Base-by-base conservation (phyloP, 2,797 vertebrate genomes). In the Sciurus vulgaris region DNA sequence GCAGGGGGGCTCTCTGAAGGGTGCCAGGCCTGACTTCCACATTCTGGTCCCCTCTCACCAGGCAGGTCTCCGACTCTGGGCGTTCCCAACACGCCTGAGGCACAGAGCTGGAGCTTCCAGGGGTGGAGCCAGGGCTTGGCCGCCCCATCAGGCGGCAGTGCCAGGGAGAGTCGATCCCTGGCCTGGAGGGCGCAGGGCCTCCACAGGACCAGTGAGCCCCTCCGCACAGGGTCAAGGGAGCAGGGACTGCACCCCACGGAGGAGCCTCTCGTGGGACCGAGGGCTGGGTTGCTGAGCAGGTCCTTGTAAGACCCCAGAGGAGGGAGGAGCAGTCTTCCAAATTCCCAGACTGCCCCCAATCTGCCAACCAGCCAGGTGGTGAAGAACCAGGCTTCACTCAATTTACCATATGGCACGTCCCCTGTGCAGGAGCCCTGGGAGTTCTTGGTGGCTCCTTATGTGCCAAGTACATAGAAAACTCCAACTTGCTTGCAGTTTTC, bases 361-460 rank as follows among this genome's bases (percentile, higher is more conserved):
- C 20, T 65, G 14, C 65, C 44, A 87, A 38, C 18, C 33, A 82
- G 35, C 17, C 22, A 30, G 51, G 18, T 15, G 65, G 78, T 13
- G 30, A 28, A 70, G 18, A 73, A 33, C 1, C 47, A n/a, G 5
- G 59, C 30, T 38, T 30, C 56, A 51, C 47, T 69, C 69, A 47
- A 47, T 35, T 63, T 61, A 38, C 38, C 38, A 38, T 38, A 38
- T 15, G 30, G 17, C 6, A 1, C 3, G 38, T 13, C 69, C 56
- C 12, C 0, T 76, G 22, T 10, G 56, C 8, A 54, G 18, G 28
- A 49, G 38, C 28, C 49, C 65, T 74, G 47, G 65, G 38, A 72
- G 3, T 0, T 35, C 63, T 47, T 51, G 6, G 26, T 28, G 11
- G 22, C 51, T 12, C 20, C 1, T 0, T 18, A 18, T 1, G 13